phyloP scores from a whole-genome alignment of 2,797 vertebrate genomes.

The Tauraco hartlaubi region DNA sequence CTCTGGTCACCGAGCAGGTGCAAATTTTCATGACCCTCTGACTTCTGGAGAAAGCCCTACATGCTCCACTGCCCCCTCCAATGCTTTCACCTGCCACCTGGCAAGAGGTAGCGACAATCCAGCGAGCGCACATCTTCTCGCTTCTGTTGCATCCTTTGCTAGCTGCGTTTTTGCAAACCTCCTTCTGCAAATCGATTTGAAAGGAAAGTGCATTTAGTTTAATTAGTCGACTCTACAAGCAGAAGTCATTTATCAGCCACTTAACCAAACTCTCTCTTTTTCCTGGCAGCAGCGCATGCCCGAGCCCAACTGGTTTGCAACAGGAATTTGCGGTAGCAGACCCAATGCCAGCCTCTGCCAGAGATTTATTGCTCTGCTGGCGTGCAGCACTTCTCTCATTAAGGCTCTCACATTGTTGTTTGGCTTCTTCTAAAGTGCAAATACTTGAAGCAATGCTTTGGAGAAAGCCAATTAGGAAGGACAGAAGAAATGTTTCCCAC shows the following conservation, averaged over 20 bases:
- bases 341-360: not conserved
- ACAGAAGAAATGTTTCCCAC: not conserved
- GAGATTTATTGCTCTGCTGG: not conserved
- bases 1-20: not conserved
- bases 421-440: not conserved
- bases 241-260: not conserved
- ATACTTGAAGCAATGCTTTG: not conserved
- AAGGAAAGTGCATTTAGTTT: not conserved
- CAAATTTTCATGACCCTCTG: not conserved
- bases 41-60: not conserved
- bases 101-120: fast-evolving
- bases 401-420: not conserved
- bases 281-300: not conserved
- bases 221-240: not conserved
- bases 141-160: not conserved
- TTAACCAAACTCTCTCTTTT: not conserved
- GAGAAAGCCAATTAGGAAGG: not conserved
- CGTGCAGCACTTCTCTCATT: not conserved
- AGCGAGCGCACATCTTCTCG: fast-evolving
- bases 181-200: not conserved
- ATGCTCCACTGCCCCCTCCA: fast-evolving
- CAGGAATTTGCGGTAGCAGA: not conserved
- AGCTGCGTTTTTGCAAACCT: not conserved
- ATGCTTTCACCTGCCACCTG: fast-evolving
- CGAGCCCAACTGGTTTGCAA: not conserved